phyloP scores from a whole-genome alignment of 1,140 invertebrate species.

The Aphelinus atriplicis region DNA sequence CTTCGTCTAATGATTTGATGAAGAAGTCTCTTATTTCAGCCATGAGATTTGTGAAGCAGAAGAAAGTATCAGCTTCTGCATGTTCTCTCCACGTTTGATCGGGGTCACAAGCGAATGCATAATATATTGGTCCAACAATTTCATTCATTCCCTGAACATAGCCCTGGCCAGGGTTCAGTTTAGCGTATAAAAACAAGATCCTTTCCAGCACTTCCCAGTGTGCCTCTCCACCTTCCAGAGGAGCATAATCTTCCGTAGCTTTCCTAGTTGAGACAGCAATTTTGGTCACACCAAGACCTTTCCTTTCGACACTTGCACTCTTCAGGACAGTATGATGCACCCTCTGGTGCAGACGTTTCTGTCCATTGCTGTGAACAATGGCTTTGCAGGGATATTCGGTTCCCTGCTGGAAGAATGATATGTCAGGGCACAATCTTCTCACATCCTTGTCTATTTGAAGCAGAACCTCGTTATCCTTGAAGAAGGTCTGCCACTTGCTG shows the following conservation, averaged over 20 bases:
- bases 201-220: slow-evolving; percentile 98
- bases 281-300: slow-evolving; percentile 90
- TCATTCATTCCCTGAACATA: slow-evolving; percentile 99
- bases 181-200: slow-evolving; percentile 96
- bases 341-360: slow-evolving; percentile 84
- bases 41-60: slow-evolving; percentile 98
- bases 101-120: slow-evolving; percentile 93
- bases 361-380: slow-evolving; percentile 78
- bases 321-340: slow-evolving; percentile 87
- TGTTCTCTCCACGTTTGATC: slow-evolving; percentile 84
- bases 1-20: slow-evolving; percentile 94
- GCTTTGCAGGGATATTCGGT: slow-evolving; percentile 85
- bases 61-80: slow-evolving; percentile 97
- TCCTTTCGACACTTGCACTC: slow-evolving; percentile 87
- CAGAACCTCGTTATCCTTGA: slow-evolving; percentile 96
- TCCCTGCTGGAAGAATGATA: slow-evolving; percentile 95
- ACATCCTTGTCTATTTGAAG: slow-evolving; percentile 98
- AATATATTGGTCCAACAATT: slow-evolving; percentile 98
- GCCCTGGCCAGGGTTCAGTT: slow-evolving; percentile 96
- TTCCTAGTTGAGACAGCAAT: slow-evolving; percentile 73
- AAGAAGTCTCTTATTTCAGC: slow-evolving; percentile 97
- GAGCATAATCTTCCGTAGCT: slow-evolving; percentile 81
- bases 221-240: slow-evolving; percentile 85
- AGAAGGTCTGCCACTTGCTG: slow-evolving; percentile 92
- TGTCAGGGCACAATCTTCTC: slow-evolving; percentile 91